Conservation (phyloP, 2,797 vertebrate genomes). For the Cichlasoma orientale region DNA sequence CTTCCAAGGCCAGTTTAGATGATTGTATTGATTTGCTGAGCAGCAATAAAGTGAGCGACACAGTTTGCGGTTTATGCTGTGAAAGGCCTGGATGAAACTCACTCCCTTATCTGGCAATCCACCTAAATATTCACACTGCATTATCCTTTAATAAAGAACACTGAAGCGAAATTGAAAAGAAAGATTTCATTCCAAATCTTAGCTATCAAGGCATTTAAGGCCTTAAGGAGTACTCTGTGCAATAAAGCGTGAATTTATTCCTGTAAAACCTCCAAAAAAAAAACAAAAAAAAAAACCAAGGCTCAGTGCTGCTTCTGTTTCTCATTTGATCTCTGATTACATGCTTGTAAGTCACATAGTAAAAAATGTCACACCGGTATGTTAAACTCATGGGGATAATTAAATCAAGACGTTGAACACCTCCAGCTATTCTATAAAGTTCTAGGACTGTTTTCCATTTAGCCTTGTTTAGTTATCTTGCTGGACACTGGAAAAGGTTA, state of each 20-base stretch:
- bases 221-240: slow-evolving; percentile 14
- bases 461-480: slow-evolving; percentile 65
- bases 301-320: slow-evolving; percentile 39
- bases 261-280: slow-evolving; percentile 3
- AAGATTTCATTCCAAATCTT: neutral
- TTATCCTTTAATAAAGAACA: slow-evolving; percentile 20
- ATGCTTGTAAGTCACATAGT: slow-evolving; percentile 70
- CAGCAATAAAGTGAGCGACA: neutral
- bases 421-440: slow-evolving; percentile 27
- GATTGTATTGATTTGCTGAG: slow-evolving; percentile 12
- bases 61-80: too few relatives aligned
- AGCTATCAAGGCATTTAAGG: neutral
- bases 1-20: neutral
- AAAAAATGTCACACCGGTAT: slow-evolving; percentile 61
- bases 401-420: slow-evolving; percentile 67
- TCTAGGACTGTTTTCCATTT: slow-evolving; percentile 71
- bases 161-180: slow-evolving; percentile 16
- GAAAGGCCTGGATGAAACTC: neutral
- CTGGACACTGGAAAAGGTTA: slow-evolving; percentile 55
- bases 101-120: accelerated
- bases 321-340: slow-evolving; percentile 55
- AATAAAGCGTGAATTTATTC: slow-evolving; percentile 23
- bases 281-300: slow-evolving; percentile 21
- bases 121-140: neutral
- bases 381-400: slow-evolving; percentile 61